Conservation (phyloP, 2,797 vertebrate species). For the Rhinophrynus dorsalis region DNA sequence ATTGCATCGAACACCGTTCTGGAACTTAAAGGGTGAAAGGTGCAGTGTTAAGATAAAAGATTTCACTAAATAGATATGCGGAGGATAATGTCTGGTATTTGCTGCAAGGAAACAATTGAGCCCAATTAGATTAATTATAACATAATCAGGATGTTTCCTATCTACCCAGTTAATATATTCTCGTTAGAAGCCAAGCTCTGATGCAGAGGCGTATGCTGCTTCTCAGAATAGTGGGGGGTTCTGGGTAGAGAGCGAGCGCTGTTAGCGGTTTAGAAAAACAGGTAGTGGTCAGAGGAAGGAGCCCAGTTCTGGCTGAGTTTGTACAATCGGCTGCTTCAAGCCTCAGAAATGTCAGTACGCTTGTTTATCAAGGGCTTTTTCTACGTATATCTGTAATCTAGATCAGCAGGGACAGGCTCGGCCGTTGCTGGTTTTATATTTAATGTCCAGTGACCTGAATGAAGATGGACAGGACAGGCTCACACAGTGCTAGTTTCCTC, state of each 20-base stretch:
- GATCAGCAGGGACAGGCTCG: too few species aligned
- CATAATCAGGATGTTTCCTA: background rate
- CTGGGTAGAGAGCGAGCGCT: background rate
- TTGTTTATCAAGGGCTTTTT: too few species aligned
- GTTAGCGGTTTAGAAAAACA: conserved; percentile 22
- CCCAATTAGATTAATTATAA: background rate
- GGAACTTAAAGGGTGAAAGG: too few species aligned
- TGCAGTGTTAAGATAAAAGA: too few species aligned
- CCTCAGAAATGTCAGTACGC: too few species aligned
- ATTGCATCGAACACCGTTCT: too few species aligned
- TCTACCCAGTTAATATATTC: background rate
- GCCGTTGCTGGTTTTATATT: background rate
- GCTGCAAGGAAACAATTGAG: background rate
- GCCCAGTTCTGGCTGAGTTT: background rate
- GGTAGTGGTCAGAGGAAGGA: conserved; percentile 8
- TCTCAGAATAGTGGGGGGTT: background rate
- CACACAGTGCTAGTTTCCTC: background rate
- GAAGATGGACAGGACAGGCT: background rate
- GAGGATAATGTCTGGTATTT: background rate
- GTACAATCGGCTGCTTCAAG: too few species aligned
- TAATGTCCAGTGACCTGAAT: too few species aligned
- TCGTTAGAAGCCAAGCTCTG: background rate
- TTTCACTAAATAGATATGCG: too few species aligned
- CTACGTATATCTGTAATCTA: too few species aligned
- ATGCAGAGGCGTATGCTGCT: background rate